phyloP scores from a whole-genome alignment of 2,888 invertebrate genomes.

The Agriopis marginaria region DNA sequence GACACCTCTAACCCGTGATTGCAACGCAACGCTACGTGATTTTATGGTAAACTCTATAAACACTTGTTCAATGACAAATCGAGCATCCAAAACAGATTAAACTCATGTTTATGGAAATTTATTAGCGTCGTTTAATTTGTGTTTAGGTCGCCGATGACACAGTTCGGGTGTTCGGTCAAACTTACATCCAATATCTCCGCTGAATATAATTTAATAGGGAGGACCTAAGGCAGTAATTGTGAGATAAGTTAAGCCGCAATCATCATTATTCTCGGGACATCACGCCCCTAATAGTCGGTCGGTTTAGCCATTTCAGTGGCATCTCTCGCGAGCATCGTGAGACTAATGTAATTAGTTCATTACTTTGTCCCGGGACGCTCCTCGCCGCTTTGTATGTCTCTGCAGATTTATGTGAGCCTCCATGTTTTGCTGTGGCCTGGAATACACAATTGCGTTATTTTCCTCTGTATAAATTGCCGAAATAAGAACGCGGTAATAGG shows the following conservation, averaged over 20 bases:
- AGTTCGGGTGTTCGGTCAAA: conserved; percentile 28
- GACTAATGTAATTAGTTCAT: conserved; percentile 84
- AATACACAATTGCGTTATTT: conserved; percentile 62
- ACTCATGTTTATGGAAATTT: conserved; percentile 35
- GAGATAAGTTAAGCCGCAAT: conserved; percentile 56
- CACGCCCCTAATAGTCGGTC: conserved; percentile 64
- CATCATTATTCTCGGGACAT: conserved; percentile 61
- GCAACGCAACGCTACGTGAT: conserved; percentile 36
- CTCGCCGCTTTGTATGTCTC: conserved; percentile 68
- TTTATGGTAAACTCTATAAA: conserved; percentile 36
- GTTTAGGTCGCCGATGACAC: conserved; percentile 31
- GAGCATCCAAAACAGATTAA: conserved; percentile 36
- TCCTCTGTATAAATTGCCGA: conserved; percentile 58
- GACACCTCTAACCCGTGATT: conserved; percentile 31
- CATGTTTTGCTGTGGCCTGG: conserved; percentile 67
- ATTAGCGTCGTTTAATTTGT: conserved; percentile 25
- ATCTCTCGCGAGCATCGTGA: conserved; percentile 64
- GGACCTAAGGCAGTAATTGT: conserved; percentile 47
- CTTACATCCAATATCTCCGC: conserved; percentile 31
- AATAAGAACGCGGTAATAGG: conserved; percentile 59
- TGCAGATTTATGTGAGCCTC: conserved; percentile 73
- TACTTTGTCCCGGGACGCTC: conserved; percentile 74
- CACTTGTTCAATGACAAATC: conserved; percentile 39
- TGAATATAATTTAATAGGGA: conserved; percentile 43
- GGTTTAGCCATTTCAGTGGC: conserved; percentile 70